Conservation (phyloP, 2,888 invertebrate species). For the Cephus sareptanus region DNA sequence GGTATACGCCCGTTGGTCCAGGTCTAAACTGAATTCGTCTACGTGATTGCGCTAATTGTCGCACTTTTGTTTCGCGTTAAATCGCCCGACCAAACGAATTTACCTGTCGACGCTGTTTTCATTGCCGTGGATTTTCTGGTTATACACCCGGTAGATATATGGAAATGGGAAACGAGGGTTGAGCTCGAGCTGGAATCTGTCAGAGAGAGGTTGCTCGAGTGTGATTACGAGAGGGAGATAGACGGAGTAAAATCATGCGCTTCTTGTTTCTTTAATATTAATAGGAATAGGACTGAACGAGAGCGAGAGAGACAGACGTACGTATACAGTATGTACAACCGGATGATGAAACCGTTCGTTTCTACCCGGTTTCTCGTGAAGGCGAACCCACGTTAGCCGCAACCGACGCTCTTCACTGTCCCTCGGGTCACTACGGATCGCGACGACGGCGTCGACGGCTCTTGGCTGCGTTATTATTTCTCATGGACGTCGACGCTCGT, state of each 20-base stretch:
- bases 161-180: background rate
- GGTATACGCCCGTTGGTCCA: background rate
- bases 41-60: background rate
- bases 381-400: background rate
- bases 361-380: background rate
- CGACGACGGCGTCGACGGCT: background rate
- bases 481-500: background rate
- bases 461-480: background rate
- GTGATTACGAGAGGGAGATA: background rate
- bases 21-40: background rate
- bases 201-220: background rate
- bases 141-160: background rate
- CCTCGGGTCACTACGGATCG: background rate
- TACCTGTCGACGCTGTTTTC: background rate
- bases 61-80: background rate
- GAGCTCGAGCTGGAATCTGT: background rate
- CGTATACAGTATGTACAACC: background rate
- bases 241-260: background rate
- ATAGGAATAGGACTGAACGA: background rate
- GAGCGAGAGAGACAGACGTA: background rate
- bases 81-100: background rate
- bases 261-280: background rate
- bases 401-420: background rate
- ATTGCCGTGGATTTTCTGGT: background rate
- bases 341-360: background rate